These are phyloP conservation scores for Halcyon chelicuti DNA, from an alignment of 2,797 vertebrate genomes.

Conservation along the genomic window DNA sequence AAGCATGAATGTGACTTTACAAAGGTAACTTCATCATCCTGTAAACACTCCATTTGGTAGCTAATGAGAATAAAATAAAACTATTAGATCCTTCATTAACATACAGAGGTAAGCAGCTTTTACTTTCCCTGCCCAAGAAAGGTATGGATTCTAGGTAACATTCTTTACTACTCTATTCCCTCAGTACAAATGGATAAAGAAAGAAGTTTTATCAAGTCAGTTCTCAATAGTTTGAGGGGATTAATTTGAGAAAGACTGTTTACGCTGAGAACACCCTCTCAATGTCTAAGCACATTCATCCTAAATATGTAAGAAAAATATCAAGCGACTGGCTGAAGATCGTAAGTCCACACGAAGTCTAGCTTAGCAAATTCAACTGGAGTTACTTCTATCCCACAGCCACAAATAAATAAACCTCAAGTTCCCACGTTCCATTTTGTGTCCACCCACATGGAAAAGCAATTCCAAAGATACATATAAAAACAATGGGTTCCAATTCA, in stretches of 20 bases:
- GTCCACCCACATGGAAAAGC: neutral
- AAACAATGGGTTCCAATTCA: neutral
- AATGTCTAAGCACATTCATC: neutral
- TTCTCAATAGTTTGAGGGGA: neutral
- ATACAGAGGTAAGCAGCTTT: neutral
- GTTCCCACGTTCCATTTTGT: neutral
- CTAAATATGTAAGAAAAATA: neutral
- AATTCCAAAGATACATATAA: neutral
- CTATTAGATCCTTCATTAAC: neutral
- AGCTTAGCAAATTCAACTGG: neutral
- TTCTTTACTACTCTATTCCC: neutral
- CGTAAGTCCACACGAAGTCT: neutral
- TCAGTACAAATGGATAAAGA: neutral
- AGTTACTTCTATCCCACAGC: neutral
- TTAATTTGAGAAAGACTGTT: neutral
- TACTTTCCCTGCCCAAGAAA: neutral
- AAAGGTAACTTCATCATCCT: neutral
- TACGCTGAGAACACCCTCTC: neutral
- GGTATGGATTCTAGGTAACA: neutral
- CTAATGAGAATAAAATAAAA: neutral
- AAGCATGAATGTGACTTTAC: neutral
- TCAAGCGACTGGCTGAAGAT: neutral
- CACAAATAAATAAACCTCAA: neutral
- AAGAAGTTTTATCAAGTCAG: neutral
- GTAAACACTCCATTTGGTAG: neutral